Conservation (phyloP, 2,797 vertebrate species). For the Delichon dasypus region DNA sequence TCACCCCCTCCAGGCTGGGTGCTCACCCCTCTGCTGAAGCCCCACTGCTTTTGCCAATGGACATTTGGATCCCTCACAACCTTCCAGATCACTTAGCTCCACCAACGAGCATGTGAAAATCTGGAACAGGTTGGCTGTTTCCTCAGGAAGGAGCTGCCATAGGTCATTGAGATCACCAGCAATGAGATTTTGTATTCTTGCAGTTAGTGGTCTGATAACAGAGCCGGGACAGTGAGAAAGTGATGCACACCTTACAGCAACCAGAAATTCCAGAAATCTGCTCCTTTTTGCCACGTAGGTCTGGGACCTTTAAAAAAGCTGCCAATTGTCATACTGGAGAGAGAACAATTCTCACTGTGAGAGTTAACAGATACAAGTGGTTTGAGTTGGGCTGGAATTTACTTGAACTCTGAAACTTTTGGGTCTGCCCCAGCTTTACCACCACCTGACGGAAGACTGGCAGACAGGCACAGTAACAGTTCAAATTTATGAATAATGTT, state of each 20-base stretch:
- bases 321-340: accelerated
- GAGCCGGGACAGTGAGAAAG: neutral
- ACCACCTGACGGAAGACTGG: neutral
- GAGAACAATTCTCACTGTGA: neutral
- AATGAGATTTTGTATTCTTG: neutral
- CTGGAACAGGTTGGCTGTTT: neutral
- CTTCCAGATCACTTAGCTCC: neutral
- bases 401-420: neutral
- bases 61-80: neutral
- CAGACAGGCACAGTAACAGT: neutral
- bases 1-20: neutral
- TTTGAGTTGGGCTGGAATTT: neutral
- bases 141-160: neutral
- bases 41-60: accelerated
- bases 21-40: neutral
- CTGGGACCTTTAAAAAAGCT: neutral
- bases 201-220: neutral
- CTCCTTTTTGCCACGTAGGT: neutral
- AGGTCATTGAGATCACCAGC: neutral
- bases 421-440: neutral
- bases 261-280: neutral
- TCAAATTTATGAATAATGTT: neutral
- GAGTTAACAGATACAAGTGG: neutral
- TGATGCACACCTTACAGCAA: neutral
- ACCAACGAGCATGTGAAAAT: accelerated